Percentiles rank a stretch among this genome's conserved stretches.
Evolutionary conservation across 2,888 invertebrate species (phyloP).

Genomic region (Aromia moschata): DNA sequence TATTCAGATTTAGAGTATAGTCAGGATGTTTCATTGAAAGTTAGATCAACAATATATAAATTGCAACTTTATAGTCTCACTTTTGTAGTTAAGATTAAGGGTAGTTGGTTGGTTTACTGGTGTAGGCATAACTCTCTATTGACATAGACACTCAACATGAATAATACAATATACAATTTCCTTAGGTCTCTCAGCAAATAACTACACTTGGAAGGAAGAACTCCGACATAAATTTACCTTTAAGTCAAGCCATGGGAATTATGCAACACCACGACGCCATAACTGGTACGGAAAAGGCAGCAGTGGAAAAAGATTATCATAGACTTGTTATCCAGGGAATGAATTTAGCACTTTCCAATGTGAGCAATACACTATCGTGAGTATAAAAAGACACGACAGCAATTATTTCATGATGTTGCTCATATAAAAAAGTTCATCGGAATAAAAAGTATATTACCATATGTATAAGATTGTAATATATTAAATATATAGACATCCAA

Average conservation of each 20-base stretch:
- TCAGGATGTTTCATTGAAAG: too few relatives aligned
- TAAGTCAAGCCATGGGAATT: constrained; percentile 71
- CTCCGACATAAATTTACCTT: constrained; percentile 52
- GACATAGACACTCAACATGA: not conserved
- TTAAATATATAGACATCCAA: too few relatives aligned
- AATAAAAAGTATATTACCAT: too few relatives aligned
- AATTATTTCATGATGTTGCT: too few relatives aligned
- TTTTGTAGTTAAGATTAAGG: too few relatives aligned
- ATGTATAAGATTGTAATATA: too few relatives aligned
- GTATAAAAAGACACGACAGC: too few relatives aligned
- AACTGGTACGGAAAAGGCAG: constrained; percentile 84
- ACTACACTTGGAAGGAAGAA: constrained; percentile 66
- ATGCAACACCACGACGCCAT: constrained; percentile 93
- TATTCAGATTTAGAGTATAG: too few relatives aligned
- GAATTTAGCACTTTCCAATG: constrained; percentile 6
- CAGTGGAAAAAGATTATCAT: constrained; percentile 88
- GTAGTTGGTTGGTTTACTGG: constrained; percentile 61
- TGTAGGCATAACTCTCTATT: too few relatives aligned
- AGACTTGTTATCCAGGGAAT: constrained; percentile 72
- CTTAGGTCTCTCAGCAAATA: constrained; percentile 75
- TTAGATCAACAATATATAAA: too few relatives aligned
- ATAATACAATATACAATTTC: not conserved
- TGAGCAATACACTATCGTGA: constrained; percentile 10
- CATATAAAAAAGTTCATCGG: too few relatives aligned
- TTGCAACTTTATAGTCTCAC: too few relatives aligned